phyloP scores from a whole-genome alignment of 2,797 vertebrate genomes.

The Lepus oiostolus region DNA sequence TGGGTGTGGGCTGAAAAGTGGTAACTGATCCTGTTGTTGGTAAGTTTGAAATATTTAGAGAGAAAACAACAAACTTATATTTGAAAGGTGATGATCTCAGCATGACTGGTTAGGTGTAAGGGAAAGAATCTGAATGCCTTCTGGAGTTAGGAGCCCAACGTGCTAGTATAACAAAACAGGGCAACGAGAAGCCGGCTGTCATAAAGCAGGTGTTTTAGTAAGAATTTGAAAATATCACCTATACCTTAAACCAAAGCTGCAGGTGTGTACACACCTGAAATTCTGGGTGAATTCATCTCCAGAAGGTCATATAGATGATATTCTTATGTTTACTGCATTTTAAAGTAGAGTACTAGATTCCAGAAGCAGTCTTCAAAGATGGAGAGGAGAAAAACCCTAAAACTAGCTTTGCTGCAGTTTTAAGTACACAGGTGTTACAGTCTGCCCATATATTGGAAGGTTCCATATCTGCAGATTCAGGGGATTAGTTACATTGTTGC shows the following conservation, averaged over 20 bases:
- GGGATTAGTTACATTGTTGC: not conserved
- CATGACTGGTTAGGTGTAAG: not conserved
- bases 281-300: constrained; percentile 26
- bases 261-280: constrained; percentile 34
- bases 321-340: not conserved
- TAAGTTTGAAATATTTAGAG: constrained; percentile 46
- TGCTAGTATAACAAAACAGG: not conserved
- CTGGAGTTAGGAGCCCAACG: not conserved
- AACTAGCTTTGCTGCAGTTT: not conserved
- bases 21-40: constrained; percentile 15
- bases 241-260: constrained; percentile 41
- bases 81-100: constrained; percentile 48
- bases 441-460: not conserved
- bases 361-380: not conserved
- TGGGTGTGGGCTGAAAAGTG: constrained; percentile 40
- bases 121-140: constrained; percentile 35
- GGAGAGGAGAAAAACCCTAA: not conserved
- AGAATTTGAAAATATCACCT: constrained; percentile 37
- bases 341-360: constrained; percentile 6
- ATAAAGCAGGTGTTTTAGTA: constrained; percentile 46
- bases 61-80: constrained; percentile 59
- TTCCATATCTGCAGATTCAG: not conserved
- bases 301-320: not conserved
- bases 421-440: not conserved
- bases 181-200: not conserved